These are phyloP conservation scores for Hippoglossus hippoglossus DNA, from an alignment of 2,797 vertebrate species.

Conservation along the genomic window DNA sequence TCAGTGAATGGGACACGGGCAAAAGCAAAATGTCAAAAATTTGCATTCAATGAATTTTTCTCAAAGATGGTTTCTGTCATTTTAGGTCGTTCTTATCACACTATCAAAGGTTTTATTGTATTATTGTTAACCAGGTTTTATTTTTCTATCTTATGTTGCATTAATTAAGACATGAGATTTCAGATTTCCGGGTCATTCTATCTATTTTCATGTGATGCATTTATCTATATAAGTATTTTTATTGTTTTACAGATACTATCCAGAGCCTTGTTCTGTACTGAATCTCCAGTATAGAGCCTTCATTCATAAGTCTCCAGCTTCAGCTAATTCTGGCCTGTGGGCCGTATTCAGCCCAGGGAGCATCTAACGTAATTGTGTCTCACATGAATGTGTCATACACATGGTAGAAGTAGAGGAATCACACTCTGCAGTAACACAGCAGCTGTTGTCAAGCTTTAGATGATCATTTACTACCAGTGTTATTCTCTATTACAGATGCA, in stretches of 20 bases:
- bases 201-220: background rate
- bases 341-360: conserved; percentile 4
- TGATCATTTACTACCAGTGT: conserved; percentile 35
- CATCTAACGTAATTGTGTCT: conserved; percentile 11
- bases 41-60: no score
- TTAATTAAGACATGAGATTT: no score
- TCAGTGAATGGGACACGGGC: no score
- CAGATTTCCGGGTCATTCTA: background rate
- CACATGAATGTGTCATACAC: conserved; percentile 8
- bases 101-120: no score
- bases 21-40: no score
- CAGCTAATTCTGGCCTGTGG: conserved; percentile 7
- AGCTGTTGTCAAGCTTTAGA: conserved; percentile 11
- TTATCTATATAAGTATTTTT: background rate
- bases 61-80: no score
- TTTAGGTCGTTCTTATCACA: no score
- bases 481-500: conserved; percentile 33
- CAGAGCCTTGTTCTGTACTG: background rate
- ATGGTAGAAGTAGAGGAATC: conserved; percentile 1
- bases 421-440: background rate
- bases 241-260: background rate
- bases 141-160: no score
- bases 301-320: background rate
- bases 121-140: no score
- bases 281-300: background rate